Percentiles rank a stretch among this genome's conserved stretches.
Evolutionary conservation across 2,113 vertebrate species (phyloP).

Genomic region (Cebidichthys violaceus): DNA sequence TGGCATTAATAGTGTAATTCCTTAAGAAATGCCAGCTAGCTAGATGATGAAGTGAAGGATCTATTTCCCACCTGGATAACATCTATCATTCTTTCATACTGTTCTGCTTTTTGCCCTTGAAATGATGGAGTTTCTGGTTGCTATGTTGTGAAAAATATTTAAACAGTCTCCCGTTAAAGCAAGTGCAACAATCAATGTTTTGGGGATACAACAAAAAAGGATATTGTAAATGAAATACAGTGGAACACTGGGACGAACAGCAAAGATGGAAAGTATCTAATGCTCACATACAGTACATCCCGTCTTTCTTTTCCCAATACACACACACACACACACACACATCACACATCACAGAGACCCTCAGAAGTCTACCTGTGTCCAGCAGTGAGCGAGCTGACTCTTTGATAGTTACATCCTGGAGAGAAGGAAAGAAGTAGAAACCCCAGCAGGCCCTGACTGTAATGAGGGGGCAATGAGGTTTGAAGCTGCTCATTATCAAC

Average conservation of each 20-base stretch:
- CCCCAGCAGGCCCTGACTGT: conserved; percentile 58
- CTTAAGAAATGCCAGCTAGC: conserved; percentile 5
- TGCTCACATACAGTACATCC: not conserved
- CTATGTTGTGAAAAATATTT: not conserved
- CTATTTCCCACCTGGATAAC: conserved; percentile 8
- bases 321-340: not conserved
- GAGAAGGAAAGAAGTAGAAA: conserved; percentile 47
- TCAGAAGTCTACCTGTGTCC: conserved; percentile 47
- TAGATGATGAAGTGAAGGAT: not conserved
- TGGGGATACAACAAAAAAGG: not conserved
- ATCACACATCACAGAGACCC: not conserved
- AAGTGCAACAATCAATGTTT: not conserved
- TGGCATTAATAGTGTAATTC: not conserved
- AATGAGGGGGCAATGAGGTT: conserved; percentile 76
- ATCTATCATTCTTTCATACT: conserved; percentile 6
- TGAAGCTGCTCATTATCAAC: conserved; percentile 71
- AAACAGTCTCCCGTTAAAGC: not conserved
- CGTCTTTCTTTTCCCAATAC: not conserved
- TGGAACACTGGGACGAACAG: not conserved
- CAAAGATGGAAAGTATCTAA: not conserved
- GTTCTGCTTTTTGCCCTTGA: conserved; percentile 1
- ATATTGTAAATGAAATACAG: not conserved
- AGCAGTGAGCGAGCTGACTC: conserved; percentile 45
- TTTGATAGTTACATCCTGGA: conserved; percentile 67
- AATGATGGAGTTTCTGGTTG: not conserved